phyloP scores from a whole-genome alignment of 2,113 vertebrate species.

The Struthio camelus region DNA sequence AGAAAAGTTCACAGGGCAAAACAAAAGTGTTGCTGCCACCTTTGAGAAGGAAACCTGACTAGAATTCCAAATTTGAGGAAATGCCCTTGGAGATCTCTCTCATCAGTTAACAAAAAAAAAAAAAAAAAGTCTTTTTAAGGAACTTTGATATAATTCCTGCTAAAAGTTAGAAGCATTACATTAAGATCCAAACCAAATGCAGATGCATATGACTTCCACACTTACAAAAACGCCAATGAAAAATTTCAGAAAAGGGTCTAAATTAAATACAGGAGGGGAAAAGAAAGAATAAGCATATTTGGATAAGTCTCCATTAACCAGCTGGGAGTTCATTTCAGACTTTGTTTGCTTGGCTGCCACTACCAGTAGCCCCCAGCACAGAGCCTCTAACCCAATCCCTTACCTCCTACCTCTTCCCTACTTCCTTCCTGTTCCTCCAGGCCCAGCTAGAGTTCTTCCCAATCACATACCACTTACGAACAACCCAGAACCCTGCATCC shows the following conservation, averaged over 20 bases:
- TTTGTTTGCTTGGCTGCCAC: not conserved
- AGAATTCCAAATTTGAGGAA: not conserved
- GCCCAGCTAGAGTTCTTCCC: not conserved
- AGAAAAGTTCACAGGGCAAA: not conserved
- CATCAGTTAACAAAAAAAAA: not conserved
- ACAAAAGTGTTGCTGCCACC: not conserved
- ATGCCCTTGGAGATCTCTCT: not conserved
- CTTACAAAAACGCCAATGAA: not conserved
- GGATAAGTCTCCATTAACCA: not conserved
- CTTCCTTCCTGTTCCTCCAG: too few relatives aligned
- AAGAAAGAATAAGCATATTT: not conserved
- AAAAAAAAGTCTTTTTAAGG: rapidly evolving
- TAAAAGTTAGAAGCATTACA: not conserved
- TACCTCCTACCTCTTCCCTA: not conserved
- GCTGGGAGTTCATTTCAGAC: not conserved
- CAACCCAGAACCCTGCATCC: not conserved
- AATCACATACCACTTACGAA: not conserved
- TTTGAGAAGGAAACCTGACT: not conserved
- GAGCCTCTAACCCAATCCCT: rapidly evolving
- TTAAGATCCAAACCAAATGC: not conserved
- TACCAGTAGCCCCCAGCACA: not conserved
- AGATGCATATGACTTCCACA: not conserved
- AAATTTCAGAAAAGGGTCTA: not conserved
- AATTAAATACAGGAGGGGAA: not conserved
- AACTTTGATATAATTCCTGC: not conserved